Conservation (phyloP, 2,888 invertebrate species). For the Labia minor region DNA sequence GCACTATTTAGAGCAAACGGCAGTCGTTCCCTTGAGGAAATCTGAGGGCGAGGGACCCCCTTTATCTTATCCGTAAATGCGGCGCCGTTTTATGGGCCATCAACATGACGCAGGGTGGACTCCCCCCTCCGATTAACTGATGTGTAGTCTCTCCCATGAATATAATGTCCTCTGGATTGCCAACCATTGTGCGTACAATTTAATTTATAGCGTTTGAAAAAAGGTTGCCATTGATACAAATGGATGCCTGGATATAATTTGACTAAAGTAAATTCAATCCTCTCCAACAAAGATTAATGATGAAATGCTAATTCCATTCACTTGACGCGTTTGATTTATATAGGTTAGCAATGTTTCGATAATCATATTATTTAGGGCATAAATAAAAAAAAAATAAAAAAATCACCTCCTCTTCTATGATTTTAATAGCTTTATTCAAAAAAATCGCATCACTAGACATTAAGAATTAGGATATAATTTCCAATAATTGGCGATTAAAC, state of each 20-base stretch:
- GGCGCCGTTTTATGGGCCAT: conserved; percentile 13
- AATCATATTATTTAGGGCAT: conserved; percentile 1
- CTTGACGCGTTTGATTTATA: not conserved
- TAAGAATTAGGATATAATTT: too few species aligned
- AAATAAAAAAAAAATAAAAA: too few species aligned
- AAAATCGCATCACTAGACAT: too few species aligned
- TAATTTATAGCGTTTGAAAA: conserved; percentile 7
- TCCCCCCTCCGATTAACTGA: not conserved
- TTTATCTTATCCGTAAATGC: conserved; percentile 13
- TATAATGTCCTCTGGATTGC: conserved; percentile 5
- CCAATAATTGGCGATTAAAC: too few species aligned
- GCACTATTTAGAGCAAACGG: conserved; percentile 8
- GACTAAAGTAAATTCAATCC: not conserved
- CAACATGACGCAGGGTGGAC: not conserved
- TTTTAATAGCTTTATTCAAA: too few species aligned
- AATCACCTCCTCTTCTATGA: too few species aligned
- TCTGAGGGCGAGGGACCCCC: not conserved
- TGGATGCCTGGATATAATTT: not conserved
- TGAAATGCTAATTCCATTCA: not conserved
- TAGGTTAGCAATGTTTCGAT: not conserved
- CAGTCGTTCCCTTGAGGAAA: conserved; percentile 8
- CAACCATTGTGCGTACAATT: not conserved
- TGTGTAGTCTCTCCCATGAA: conserved; percentile 1
- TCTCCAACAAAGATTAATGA: not conserved
- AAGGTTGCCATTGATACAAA: conserved; percentile 8